Percentiles rank a stretch among this genome's conserved stretches.
Evolutionary conservation across 1,140 invertebrate species (phyloP).

Genomic region (Leptopilina boulardi): DNA sequence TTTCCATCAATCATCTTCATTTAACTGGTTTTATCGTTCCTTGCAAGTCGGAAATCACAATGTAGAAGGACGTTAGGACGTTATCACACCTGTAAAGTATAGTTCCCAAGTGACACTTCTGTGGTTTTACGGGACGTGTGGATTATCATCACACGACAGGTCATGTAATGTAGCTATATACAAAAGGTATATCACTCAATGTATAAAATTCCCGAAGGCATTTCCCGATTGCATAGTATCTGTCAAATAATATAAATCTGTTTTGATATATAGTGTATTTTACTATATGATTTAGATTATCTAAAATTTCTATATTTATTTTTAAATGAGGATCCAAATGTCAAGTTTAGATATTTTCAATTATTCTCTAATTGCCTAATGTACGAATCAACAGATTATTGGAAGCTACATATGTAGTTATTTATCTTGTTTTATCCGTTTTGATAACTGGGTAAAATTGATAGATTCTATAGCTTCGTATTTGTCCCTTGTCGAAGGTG

Average conservation of each 20-base stretch:
- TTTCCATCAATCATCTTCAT: not conserved
- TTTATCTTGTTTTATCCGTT: constrained; percentile 44
- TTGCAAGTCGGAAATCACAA: constrained; percentile 55
- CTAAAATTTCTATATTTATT: constrained; percentile 31
- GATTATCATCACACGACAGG: constrained; percentile 46
- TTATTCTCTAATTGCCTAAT: constrained; percentile 67
- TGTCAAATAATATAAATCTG: not conserved
- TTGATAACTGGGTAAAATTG: constrained; percentile 66
- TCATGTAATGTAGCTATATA: not conserved
- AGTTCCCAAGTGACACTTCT: constrained; percentile 38
- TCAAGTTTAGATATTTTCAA: constrained; percentile 53
- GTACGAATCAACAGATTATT: constrained; percentile 70
- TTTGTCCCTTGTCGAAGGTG: constrained; percentile 58
- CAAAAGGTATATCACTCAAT: constrained; percentile 17
- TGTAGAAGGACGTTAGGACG: constrained; percentile 42
- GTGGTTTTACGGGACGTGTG: constrained; percentile 38
- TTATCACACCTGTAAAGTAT: constrained; percentile 42
- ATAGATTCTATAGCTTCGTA: constrained; percentile 70
- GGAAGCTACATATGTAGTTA: constrained; percentile 49
- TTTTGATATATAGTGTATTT: not conserved
- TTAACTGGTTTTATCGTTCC: constrained; percentile 48
- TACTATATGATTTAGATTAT: no score
- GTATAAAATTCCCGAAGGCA: not conserved
- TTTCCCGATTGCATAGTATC: not conserved
- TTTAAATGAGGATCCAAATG: constrained; percentile 47